Base-by-base conservation (phyloP, 2,888 invertebrate genomes). In the Halictus ligatus region DNA sequence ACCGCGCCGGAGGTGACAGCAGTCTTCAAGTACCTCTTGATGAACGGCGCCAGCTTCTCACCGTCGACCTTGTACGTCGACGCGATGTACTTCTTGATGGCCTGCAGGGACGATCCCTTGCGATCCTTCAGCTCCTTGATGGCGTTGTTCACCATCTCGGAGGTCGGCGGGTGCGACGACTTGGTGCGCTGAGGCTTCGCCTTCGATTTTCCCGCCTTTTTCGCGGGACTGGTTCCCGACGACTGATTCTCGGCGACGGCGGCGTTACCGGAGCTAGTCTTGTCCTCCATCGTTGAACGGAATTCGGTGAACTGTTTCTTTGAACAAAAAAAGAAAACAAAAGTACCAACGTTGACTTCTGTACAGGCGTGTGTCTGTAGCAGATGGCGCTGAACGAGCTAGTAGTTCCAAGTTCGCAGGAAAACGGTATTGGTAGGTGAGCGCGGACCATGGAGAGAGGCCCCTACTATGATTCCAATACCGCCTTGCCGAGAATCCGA, bases 21-120 rank as follows among this genome's bases (percentile, higher is more conserved):
- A 15, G 94, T 93, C 92, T 96, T 97, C 87, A 97, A 90, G 90
- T 96, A 96, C 87, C 96, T 96, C 88, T 96, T 96, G 89, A 97
- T 97, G 94, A 96, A 96, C 3, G 96, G 96, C 0, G 96, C 95
- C 73, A 96, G 92, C 89, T 96, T 97, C 84, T 96, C 96, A 2
- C 96, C 95, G 92, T 97, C 97, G 13, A 96, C 95, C 85, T 96
- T 96, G 95, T 97, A 97, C 82, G 96, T 96, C 43, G 96, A 95
- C 10, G 96, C 95, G 80, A 97, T 96, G 93, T 96, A 97, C 92
- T 97, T 97, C 93, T 97, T 97, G 93, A 97, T 97, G 2, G 96
- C 96, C 92, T 93, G 95, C 89, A 94, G 92, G 0, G 97, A 97
- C 0, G 96, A 97, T 48, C 97, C 97, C 85, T 96, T 96, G 64